A percentile compares a stretch with the other conserved stretches of the same genome.
Conservation (phyloP, 2,797 vertebrate species). For the Enteromius argenteus region DNA sequence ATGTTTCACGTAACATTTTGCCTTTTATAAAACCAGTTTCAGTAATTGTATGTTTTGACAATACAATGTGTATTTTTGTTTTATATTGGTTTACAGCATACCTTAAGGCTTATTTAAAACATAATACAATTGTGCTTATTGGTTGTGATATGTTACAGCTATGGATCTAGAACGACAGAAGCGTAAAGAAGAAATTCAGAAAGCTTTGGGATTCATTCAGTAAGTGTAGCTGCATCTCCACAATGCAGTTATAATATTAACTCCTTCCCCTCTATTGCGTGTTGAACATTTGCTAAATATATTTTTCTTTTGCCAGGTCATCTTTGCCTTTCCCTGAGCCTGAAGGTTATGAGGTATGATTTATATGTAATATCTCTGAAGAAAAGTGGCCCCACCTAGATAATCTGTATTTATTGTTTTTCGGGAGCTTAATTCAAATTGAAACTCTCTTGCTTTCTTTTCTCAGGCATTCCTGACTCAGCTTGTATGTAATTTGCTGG, state of each 20-base stretch:
- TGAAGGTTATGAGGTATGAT: constrained; percentile 91
- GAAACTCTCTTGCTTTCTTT: background rate
- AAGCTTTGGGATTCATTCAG: constrained; percentile 98
- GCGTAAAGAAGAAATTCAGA: constrained; percentile 96
- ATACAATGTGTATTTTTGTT: background rate
- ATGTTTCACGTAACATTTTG: background rate
- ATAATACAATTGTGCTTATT: constrained; percentile 14
- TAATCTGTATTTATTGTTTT: constrained; percentile 4
- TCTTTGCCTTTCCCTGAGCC: constrained; percentile 93
- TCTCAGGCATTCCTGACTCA: constrained; percentile 91
- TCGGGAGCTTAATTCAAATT: background rate
- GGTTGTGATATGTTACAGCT: constrained; percentile 47
- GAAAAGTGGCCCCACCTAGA: background rate
- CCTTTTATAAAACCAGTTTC: background rate
- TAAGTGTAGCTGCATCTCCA: constrained; percentile 73
- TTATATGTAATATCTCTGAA: background rate
- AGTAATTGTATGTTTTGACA: background rate
- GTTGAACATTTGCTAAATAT: background rate
- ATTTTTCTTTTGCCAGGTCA: constrained; percentile 80
- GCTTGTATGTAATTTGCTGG: constrained; percentile 92
- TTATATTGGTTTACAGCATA: background rate
- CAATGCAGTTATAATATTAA: background rate
- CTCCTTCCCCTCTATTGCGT: background rate
- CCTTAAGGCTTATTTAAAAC: background rate
- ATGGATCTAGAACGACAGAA: constrained; percentile 91